phyloP scores from a whole-genome alignment of 1,140 invertebrate species.

The Ctenoplectra terminalis region DNA sequence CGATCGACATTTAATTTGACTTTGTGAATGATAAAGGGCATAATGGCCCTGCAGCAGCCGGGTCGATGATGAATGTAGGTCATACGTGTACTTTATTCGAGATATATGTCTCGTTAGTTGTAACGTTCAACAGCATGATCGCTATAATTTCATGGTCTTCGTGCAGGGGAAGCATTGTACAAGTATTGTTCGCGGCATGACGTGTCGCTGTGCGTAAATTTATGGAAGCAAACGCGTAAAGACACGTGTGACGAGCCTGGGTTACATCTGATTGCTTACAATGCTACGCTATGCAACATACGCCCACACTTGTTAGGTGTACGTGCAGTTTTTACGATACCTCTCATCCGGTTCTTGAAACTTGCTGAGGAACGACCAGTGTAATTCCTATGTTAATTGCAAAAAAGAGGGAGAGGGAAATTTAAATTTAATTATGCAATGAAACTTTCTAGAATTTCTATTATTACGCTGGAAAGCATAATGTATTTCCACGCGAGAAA shows the following conservation, averaged over 20 bases:
- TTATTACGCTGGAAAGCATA: too few species aligned
- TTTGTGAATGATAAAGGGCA: conserved; percentile 29
- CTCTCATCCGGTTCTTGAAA: conserved; percentile 30
- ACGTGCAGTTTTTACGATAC: conserved; percentile 30
- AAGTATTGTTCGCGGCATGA: conserved; percentile 19
- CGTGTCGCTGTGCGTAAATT: conserved; percentile 18
- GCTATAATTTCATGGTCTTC: conserved; percentile 16
- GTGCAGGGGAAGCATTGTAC: neutral
- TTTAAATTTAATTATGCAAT: too few species aligned
- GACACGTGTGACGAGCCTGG: conserved; percentile 13
- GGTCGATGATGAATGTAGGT: conserved; percentile 55
- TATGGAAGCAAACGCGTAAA: conserved; percentile 13
- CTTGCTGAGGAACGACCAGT: conserved; percentile 4
- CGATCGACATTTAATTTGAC: neutral
- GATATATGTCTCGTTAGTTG: conserved; percentile 13
- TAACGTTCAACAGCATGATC: conserved; percentile 1
- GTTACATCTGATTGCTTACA: conserved; percentile 45
- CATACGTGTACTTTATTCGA: conserved; percentile 45
- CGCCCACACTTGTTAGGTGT: conserved; percentile 13
- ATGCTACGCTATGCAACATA: conserved; percentile 23
- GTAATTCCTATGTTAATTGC: conserved; percentile 15
- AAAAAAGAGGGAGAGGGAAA: neutral
- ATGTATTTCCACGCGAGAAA: too few species aligned
- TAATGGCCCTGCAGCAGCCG: conserved; percentile 26
- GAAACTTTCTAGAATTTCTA: too few species aligned